Conservation (phyloP, 2,113 vertebrate species). For the Thamnophis sirtalis region DNA sequence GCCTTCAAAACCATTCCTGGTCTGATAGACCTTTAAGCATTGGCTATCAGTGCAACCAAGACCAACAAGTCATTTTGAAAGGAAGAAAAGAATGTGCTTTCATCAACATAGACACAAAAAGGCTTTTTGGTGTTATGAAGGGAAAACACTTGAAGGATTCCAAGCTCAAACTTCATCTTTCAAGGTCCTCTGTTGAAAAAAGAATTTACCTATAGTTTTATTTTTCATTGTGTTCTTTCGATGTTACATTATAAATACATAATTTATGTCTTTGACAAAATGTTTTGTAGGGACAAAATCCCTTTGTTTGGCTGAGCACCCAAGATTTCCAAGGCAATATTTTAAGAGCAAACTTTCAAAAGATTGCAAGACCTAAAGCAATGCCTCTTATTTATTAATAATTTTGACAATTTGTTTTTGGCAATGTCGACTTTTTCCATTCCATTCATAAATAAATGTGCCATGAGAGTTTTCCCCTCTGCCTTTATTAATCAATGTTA, state of each 20-base stretch:
- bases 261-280: constrained; percentile 57
- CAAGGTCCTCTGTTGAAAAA: constrained; percentile 50
- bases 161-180: constrained; percentile 44
- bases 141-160: constrained; percentile 37
- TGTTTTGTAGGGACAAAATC: constrained; percentile 48
- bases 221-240: constrained; percentile 51
- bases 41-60: constrained; percentile 8
- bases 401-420: constrained; percentile 23
- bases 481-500: not conserved
- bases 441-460: not conserved
- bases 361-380: not conserved
- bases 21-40: not conserved
- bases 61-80: constrained; percentile 2
- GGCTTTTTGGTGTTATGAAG: constrained; percentile 19
- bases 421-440: not conserved
- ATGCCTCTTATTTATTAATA: not conserved
- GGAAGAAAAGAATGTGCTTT: not conserved
- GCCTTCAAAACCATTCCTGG: not conserved
- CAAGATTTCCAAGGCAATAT: not conserved
- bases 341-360: not conserved
- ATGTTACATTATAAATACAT: constrained; percentile 47
- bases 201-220: constrained; percentile 60
- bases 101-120: not conserved
- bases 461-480: not conserved
- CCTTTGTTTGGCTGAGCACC: constrained; percentile 40